These are phyloP conservation scores for Drosophila engyochracea DNA, from an alignment of 2,888 invertebrate species.

Conservation along the genomic window DNA sequence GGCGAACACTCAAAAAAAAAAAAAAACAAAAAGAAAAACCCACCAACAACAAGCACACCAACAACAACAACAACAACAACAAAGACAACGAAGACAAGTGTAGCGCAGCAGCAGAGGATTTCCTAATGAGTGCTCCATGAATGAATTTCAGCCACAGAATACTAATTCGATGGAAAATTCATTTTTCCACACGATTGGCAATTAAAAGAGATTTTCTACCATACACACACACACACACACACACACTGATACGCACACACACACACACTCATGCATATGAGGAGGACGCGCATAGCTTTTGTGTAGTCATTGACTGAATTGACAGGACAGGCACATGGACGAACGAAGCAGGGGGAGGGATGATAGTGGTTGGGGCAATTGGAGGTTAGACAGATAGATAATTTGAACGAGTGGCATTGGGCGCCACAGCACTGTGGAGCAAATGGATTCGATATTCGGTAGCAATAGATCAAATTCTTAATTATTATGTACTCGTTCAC, in stretches of 20 bases:
- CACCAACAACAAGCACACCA: background rate
- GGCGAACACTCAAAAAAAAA: constrained; percentile 36
- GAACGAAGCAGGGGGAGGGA: constrained; percentile 5
- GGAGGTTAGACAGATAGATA: constrained; percentile 30
- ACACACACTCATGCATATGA: constrained; percentile 37
- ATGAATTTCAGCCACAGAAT: constrained; percentile 84
- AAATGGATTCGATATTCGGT: background rate
- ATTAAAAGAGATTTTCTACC: constrained; percentile 83
- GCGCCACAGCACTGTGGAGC: constrained; percentile 16
- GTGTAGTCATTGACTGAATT: constrained; percentile 78
- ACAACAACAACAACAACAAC: constrained; percentile 21
- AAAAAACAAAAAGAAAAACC: constrained; percentile 1
- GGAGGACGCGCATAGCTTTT: constrained; percentile 65
- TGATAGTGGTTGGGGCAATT: constrained; percentile 12
- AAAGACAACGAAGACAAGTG: constrained; percentile 20
- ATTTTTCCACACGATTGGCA: constrained; percentile 85
- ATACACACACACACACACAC: constrained; percentile 51
- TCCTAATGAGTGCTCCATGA: constrained; percentile 84
- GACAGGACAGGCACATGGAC: constrained; percentile 73
- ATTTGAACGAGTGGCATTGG: constrained; percentile 16
- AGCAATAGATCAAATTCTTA: background rate
- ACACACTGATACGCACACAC: constrained; percentile 18
- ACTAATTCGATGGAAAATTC: constrained; percentile 85
- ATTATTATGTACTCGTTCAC: background rate
- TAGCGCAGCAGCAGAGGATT: constrained; percentile 69